These are phyloP conservation scores for Molorchus minor DNA, from an alignment of 2,888 invertebrate species.

Conservation along the genomic window DNA sequence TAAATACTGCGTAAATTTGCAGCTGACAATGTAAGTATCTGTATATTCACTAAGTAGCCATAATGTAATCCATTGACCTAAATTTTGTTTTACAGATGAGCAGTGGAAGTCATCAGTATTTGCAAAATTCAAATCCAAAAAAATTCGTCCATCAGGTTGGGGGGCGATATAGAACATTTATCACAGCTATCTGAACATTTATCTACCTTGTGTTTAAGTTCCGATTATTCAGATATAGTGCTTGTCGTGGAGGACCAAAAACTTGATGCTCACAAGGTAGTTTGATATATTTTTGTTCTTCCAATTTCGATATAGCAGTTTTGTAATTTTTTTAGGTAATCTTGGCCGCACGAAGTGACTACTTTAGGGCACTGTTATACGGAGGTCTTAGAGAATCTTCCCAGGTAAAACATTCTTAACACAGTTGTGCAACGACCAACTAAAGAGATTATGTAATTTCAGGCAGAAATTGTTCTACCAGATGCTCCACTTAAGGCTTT, in stretches of 20 bases:
- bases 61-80: no score
- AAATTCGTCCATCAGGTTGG: constrained; percentile 57
- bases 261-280: constrained; percentile 75
- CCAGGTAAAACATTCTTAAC: constrained; percentile 62
- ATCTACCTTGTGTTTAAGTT: constrained; percentile 83
- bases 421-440: not conserved
- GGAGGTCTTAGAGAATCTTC: constrained; percentile 81
- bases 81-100: constrained; percentile 50
- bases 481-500: constrained; percentile 87
- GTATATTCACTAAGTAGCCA: no score
- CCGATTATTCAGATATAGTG: constrained; percentile 91
- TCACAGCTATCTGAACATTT: constrained; percentile 85
- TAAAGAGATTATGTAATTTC: constrained; percentile 62
- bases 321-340: constrained; percentile 69
- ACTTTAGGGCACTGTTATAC: constrained; percentile 87
- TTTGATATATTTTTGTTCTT: constrained; percentile 4
- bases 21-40: no score
- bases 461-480: constrained; percentile 84
- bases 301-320: constrained; percentile 2
- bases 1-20: no score
- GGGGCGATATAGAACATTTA: constrained; percentile 75
- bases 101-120: constrained; percentile 58
- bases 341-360: constrained; percentile 94
- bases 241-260: constrained; percentile 82
- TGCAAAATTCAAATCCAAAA: constrained; percentile 51